Base-by-base conservation (phyloP, 2,888 invertebrate genomes). In the Ochropleura leucogaster region DNA sequence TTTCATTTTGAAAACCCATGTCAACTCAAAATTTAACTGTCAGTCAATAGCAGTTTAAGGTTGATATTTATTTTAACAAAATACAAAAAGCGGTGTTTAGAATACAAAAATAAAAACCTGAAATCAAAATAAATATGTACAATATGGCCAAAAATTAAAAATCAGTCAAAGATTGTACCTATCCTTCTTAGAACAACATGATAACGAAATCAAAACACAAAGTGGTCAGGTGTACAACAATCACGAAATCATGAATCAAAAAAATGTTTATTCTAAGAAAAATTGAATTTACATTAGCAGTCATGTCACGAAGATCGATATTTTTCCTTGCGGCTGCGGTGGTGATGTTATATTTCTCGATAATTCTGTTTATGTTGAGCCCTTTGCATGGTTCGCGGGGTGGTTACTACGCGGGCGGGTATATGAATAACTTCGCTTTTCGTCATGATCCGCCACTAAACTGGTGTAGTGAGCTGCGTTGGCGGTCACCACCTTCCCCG, bases 391-490 rank as follows among this genome's bases (percentile, higher is more conserved):
- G 93, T 5, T 84, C 88, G 4, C 92, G 89, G 69, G 89, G 87
- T 68, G 82, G 85, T 2, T 93, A 91, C 79, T 93, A 93, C 67
- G 89, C 91, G 18, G 90, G 90, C 70, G 91, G 89, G 40, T 93
- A 93, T 74, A 90, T 93, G 87, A 92, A 91, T 81, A 92, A 92
- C 69, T 91, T 94, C 70, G 89, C 92, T 3, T 88, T 93, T 74
- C 90, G 93, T 12, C 93, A 93, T 77, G 89, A 90, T n/a, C 93
- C 93, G 1, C 89, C 85, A 55, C 89, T 95, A 18, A 91, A 91
- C 42, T 97, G 97, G 97, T 97, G 97, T 85, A 94, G 95, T 79
- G 95, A 96, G 68, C 89, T 97, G 63, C 94, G 91, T 49, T 97
- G 91, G 92, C 89, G 88, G 53, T 93, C 95, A 0, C 97, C 97